Evolutionary conservation across 1,140 invertebrate species (phyloP).

Genomic region (Liolophura sinensis): DNA sequence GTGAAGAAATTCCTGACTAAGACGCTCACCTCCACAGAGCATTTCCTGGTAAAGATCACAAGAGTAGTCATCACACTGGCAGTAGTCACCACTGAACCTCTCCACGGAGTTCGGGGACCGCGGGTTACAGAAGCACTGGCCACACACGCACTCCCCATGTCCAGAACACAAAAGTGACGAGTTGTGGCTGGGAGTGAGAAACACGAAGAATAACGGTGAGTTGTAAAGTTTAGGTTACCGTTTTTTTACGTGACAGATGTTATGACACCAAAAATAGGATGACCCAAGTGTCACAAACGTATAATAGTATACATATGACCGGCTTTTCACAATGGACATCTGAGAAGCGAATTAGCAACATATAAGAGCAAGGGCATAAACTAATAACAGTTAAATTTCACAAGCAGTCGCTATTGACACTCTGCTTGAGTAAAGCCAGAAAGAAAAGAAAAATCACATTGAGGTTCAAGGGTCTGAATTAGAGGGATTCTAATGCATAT

Average conservation of each 20-base stretch:
- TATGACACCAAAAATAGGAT: background rate
- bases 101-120: conserved; percentile 10
- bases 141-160: conserved; percentile 38
- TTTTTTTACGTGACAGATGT: background rate
- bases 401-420: no score
- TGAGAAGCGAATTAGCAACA: no score
- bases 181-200: conserved; percentile 9
- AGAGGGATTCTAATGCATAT: no score
- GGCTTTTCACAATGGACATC: no score
- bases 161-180: conserved; percentile 25
- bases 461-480: no score
- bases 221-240: background rate
- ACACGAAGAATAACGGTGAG: background rate
- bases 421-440: no score
- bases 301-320: no score
- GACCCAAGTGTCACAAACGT: no score
- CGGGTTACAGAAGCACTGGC: conserved; percentile 38
- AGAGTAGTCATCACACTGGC: conserved; percentile 93
- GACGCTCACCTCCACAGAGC: conserved; percentile 82
- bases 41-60: conserved; percentile 80
- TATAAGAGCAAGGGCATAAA: no score
- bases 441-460: no score
- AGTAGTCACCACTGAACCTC: conserved; percentile 77
- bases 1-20: no score
- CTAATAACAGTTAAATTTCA: no score